Percentiles rank a stretch among this genome's conserved stretches.
These are phyloP conservation scores for Chrysemys picta DNA, from an alignment of 2,113 vertebrate species.

Conservation along the genomic window DNA sequence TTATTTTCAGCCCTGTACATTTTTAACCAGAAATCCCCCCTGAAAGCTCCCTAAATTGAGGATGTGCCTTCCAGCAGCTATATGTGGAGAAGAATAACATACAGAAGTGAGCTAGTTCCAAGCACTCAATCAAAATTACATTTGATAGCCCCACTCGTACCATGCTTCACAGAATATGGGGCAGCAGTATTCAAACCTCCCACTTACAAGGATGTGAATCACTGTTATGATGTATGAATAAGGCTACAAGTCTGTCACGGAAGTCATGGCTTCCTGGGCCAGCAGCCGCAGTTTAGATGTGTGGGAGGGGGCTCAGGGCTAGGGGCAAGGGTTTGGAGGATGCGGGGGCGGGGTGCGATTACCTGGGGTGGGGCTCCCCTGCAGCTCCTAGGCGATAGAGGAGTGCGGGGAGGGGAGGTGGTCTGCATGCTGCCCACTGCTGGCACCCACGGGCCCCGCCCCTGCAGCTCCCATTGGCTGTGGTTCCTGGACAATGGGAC, in stretches of 20 bases:
- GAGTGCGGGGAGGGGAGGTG: no score
- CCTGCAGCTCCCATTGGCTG: no score
- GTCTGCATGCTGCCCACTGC: no score
- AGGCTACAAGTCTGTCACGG: not conserved
- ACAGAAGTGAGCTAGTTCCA: not conserved
- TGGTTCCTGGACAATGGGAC: no score
- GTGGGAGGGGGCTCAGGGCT: no score
- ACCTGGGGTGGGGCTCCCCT: no score
- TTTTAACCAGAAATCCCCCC: not conserved
- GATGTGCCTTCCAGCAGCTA: not conserved
- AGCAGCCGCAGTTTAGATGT: no score
- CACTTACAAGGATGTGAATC: not conserved
- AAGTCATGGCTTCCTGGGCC: no score
- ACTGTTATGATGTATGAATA: constrained; percentile 18
- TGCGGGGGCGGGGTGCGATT: no score
- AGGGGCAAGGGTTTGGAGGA: no score
- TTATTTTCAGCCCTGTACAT: not conserved
- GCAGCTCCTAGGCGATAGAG: no score
- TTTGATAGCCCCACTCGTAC: not conserved
- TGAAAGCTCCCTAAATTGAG: constrained; percentile 11
- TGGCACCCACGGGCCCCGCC: no score
- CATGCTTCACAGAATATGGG: not conserved
- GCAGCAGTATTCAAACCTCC: not conserved
- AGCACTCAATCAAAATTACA: constrained; percentile 39
- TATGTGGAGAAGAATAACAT: not conserved